Base-by-base conservation (phyloP, 2,888 invertebrate genomes). In the Perdita meconis region DNA sequence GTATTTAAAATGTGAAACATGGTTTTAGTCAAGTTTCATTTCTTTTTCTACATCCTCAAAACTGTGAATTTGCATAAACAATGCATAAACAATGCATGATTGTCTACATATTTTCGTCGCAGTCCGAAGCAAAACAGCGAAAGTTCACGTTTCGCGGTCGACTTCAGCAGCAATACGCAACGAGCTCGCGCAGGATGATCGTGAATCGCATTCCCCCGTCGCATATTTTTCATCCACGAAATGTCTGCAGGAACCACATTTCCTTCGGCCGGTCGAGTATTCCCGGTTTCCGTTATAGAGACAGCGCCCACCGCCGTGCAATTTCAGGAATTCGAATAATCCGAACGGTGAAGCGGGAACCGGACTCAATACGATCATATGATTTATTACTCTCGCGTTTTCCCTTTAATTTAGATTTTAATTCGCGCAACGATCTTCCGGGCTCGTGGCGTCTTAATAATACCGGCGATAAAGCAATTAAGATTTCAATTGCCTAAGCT, bases 261-360 rank as follows among this genome's bases (percentile, higher is more conserved):
- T 51, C 34, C 42, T 55, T 55, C 26, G 36, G 42, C 8, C 30
- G 12, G 8, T 12, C 55, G 16, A 26, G 56, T 50, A 70, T 70
- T 56, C 47, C 55, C 16, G 55, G 55, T 70, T 56, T 40, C 38
- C 53, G 55, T 24, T 10, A 19, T 36, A 10, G 60, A 66, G 47
- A 44, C 47, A 56, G 19, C 47, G n/a, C 36, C 47, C 60, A 55
- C 10, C 51, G 50, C 40, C 16, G 56, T 5, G 50, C 61, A 66
- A 76, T 74, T 40, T 53, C 51, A 13, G 61, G 61, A 66, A 74
- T 74, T 40, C 61, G 76, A 76, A 53, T 63, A 51, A 63, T 76
- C 51, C 60, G 51, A 63, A 67, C 44, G 42, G 22, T 0, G 26
- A 51, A 38, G 34, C n/a, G 10, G 36, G 53, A 19, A 19, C 36